Evolutionary conservation across 1,140 invertebrate species (phyloP).

Genomic region (Lepidurus packardi): DNA sequence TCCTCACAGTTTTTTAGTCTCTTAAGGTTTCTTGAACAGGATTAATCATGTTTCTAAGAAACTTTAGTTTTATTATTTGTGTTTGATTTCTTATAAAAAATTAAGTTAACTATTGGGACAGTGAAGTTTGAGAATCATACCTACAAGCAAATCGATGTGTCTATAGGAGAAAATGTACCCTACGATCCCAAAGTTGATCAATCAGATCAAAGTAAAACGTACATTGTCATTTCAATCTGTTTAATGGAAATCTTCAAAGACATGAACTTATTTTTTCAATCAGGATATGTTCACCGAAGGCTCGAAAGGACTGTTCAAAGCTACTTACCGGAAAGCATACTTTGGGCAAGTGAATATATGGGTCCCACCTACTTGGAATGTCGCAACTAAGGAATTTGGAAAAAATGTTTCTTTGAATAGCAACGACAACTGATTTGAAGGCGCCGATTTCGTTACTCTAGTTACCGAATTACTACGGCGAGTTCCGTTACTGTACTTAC

Average conservation of each 20-base stretch:
- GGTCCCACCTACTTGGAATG: background rate
- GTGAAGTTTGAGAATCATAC: background rate
- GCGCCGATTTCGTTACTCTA: too few relatives aligned
- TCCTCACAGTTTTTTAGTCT: background rate
- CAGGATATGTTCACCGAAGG: background rate
- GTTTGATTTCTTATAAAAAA: background rate
- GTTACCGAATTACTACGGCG: too few relatives aligned
- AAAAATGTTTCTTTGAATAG: background rate
- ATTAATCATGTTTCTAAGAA: background rate
- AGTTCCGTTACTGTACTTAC: too few relatives aligned
- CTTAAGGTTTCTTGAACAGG: background rate
- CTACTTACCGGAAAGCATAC: background rate
- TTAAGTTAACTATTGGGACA: background rate
- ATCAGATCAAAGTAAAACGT: background rate
- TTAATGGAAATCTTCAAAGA: background rate
- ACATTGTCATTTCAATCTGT: background rate
- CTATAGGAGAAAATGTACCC: constrained; percentile 1
- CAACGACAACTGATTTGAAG: background rate
- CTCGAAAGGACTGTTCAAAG: background rate
- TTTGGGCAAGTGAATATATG: background rate
- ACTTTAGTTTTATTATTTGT: background rate
- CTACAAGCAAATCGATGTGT: background rate
- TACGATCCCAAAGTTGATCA: background rate
- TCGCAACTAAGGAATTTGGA: background rate
- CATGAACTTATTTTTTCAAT: background rate